Percentiles rank a stretch among this genome's conserved stretches.
Evolutionary conservation across 2,113 vertebrate species (phyloP).

Genomic region (Podocnemis expansa): DNA sequence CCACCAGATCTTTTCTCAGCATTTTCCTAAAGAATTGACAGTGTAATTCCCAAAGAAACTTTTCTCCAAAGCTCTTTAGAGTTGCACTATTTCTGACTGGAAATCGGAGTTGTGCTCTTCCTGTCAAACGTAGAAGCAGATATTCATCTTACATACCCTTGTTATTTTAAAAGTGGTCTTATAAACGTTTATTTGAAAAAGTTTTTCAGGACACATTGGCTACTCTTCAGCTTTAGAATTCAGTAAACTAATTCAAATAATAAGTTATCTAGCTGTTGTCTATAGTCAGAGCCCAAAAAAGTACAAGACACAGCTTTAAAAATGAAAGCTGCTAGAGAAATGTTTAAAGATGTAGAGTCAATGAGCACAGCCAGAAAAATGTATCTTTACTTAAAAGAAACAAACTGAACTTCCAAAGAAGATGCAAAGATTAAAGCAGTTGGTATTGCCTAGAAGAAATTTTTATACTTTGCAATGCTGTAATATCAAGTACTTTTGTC

Average conservation of each 20-base stretch:
- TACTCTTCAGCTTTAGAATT: background rate
- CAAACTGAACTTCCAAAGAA: background rate
- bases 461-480: background rate
- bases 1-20: background rate
- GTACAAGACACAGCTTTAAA: background rate
- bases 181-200: background rate
- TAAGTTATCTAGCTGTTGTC: background rate
- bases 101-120: background rate
- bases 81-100: background rate
- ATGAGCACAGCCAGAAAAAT: accelerated
- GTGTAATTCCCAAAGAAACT: background rate
- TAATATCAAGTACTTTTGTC: background rate
- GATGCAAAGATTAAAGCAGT: background rate
- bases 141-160: background rate
- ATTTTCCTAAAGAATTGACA: background rate
- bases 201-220: background rate
- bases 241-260: background rate
- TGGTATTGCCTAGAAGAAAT: background rate
- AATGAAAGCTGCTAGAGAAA: background rate
- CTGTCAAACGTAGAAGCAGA: background rate
- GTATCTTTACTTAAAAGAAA: background rate
- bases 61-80: background rate
- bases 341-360: background rate
- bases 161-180: background rate
- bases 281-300: background rate